phyloP scores from a whole-genome alignment of 2,888 invertebrate species.

The Helleia helle region DNA sequence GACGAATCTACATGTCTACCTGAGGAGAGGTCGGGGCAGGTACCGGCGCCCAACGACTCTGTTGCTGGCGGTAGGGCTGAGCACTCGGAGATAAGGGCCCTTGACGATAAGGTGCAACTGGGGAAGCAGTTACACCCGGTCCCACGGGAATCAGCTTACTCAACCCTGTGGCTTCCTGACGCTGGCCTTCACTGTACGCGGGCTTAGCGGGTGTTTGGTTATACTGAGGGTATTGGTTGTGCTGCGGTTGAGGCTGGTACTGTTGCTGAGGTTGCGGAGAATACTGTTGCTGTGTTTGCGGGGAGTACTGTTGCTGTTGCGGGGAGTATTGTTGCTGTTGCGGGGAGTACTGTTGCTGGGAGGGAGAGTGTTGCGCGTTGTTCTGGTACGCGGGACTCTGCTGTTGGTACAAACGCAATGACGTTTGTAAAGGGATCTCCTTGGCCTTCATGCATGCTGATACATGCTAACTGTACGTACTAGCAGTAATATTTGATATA shows the following conservation, averaged over 20 bases:
- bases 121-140: slow-evolving; percentile 43
- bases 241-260: slow-evolving; percentile 21
- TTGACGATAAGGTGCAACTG: slow-evolving; percentile 38
- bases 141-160: slow-evolving; percentile 65
- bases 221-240: slow-evolving; percentile 25
- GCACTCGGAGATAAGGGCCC: slow-evolving; percentile 50
- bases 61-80: slow-evolving; percentile 53
- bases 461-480: not conserved
- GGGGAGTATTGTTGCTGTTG: slow-evolving; percentile 21
- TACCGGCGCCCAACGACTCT: slow-evolving; percentile 65
- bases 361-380: slow-evolving; percentile 62
- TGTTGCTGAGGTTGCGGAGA: slow-evolving; percentile 20
- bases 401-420: slow-evolving; percentile 34
- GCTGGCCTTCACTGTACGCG: slow-evolving; percentile 46
- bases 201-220: slow-evolving; percentile 32
- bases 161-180: slow-evolving; percentile 53
- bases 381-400: slow-evolving; percentile 62
- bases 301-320: slow-evolving; percentile 22
- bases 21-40: slow-evolving; percentile 63
- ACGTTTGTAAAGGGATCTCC: slow-evolving; percentile 16
- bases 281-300: slow-evolving; percentile 16
- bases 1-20: slow-evolving; percentile 33
- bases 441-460: slow-evolving; percentile 1
- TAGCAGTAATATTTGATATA: not conserved
- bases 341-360: slow-evolving; percentile 24